These are phyloP conservation scores for Chrysemys picta DNA, from an alignment of 2,113 vertebrate genomes.

Conservation along the genomic window DNA sequence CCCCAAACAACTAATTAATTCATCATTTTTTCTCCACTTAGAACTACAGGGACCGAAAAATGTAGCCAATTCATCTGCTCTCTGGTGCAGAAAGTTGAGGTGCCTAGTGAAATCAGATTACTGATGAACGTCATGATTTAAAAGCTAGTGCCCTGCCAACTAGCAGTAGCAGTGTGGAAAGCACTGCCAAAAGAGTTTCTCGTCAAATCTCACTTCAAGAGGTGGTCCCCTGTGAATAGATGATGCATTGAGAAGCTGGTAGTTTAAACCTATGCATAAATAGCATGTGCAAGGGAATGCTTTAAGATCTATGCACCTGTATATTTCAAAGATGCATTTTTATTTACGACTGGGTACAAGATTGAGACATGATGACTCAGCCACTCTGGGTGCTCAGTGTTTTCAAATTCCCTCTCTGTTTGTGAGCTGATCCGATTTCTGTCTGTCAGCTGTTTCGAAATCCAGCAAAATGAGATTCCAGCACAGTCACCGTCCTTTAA, in stretches of 20 bases:
- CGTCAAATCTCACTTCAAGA: not conserved
- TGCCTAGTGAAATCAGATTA: not conserved
- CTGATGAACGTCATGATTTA: not conserved
- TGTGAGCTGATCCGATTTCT: not conserved
- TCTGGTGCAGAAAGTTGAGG: not conserved
- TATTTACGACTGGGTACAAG: not conserved
- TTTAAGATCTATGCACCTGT: not conserved
- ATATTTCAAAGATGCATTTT: not conserved
- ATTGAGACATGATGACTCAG: not conserved
- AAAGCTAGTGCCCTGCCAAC: not conserved
- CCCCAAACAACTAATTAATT: not conserved
- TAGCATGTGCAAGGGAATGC: accelerated
- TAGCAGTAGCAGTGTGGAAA: not conserved
- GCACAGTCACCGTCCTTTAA: not conserved
- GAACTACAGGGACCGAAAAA: not conserved
- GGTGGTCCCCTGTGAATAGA: not conserved
- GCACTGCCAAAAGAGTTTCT: not conserved
- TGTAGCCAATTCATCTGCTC: not conserved
- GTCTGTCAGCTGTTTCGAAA: not conserved
- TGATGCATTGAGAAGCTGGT: not conserved
- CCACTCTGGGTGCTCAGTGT: not conserved
- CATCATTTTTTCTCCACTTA: not conserved
- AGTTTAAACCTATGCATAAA: not conserved
- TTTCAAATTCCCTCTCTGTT: not conserved
- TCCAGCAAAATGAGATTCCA: not conserved